phyloP scores from a whole-genome alignment of 1,140 invertebrate genomes.

The Drosophila neocordata region DNA sequence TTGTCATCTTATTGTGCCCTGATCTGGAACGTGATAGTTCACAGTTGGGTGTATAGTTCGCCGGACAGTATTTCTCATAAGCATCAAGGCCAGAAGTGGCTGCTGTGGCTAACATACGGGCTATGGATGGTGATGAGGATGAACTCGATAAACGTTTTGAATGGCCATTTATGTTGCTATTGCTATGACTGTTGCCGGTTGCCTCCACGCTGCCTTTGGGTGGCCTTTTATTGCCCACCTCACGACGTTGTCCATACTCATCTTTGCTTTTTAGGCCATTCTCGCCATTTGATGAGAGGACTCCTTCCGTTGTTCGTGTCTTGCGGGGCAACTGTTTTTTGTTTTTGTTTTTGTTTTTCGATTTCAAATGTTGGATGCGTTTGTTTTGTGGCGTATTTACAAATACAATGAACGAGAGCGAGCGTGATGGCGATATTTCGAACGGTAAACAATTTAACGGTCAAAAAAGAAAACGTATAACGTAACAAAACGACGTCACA shows the following conservation, averaged over 20 bases:
- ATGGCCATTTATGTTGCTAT: conserved; percentile 29
- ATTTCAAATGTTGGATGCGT: conserved; percentile 27
- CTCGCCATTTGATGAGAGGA: conserved; percentile 27
- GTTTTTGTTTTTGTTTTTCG: conserved; percentile 22
- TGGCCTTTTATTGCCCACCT: conserved; percentile 47
- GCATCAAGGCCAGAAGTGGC: conserved; percentile 82
- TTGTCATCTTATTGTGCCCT: conserved; percentile 52
- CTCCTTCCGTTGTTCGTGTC: conserved; percentile 12
- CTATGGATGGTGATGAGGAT: conserved; percentile 81
- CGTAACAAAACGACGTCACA: conserved; percentile 24
- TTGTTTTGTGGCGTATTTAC: conserved; percentile 61
- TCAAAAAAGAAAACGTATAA: conserved; percentile 46
- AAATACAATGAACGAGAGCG: conserved; percentile 49
- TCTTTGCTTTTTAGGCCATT: conserved; percentile 36
- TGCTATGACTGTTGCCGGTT: conserved; percentile 4
- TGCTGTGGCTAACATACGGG: conserved; percentile 79
- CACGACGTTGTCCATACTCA: conserved; percentile 48
- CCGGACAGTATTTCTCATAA: conserved; percentile 82
- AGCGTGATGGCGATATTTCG: conserved; percentile 33
- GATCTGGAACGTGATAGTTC: conserved; percentile 83
- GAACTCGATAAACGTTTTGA: conserved; percentile 75
- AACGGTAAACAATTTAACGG: conserved; percentile 28
- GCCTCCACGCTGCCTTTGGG: conserved; percentile 29
- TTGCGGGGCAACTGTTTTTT: conserved; percentile 59
- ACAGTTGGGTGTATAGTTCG: conserved; percentile 82